phyloP scores from a whole-genome alignment of 2,797 vertebrate genomes.

The Tangara arthus region DNA sequence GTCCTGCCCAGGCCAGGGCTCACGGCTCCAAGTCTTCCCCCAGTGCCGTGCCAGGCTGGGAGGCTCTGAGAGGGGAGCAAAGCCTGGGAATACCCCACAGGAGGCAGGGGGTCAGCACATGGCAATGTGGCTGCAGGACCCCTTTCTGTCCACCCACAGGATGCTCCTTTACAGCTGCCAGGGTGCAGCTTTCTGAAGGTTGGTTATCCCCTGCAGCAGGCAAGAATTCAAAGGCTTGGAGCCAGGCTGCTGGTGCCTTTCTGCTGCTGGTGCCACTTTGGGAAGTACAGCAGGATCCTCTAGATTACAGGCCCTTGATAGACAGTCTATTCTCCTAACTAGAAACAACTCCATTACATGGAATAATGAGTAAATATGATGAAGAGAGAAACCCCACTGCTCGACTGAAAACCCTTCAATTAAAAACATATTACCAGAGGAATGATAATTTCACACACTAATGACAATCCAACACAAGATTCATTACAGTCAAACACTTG shows the following conservation, averaged over 20 bases:
- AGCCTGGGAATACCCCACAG: not conserved
- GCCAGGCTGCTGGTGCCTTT: not conserved
- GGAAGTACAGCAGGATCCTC: not conserved
- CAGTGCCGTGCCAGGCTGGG: not conserved
- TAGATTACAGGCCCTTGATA: not conserved
- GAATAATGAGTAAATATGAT: not conserved
- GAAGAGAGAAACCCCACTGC: slow-evolving; percentile 21
- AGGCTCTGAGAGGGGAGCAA: not conserved
- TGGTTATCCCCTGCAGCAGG: not conserved
- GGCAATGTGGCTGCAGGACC: not conserved
- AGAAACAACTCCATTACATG: not conserved
- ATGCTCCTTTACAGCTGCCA: not conserved
- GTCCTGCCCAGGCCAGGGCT: not conserved
- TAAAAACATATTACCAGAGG: slow-evolving; percentile 4
- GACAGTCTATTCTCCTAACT: not conserved
- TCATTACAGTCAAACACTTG: not conserved
- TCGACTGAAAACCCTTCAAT: slow-evolving; percentile 17
- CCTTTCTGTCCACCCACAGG: not conserved
- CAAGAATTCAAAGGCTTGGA: not conserved
- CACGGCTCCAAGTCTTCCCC: not conserved
- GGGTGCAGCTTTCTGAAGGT: not conserved
- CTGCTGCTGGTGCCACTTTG: not conserved
- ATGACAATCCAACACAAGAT: not conserved
- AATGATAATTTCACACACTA: slow-evolving; percentile 4
- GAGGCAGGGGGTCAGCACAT: not conserved